These are phyloP conservation scores for Leptonema lineaticorne DNA, from an alignment of 1,140 invertebrate species.

Conservation along the genomic window DNA sequence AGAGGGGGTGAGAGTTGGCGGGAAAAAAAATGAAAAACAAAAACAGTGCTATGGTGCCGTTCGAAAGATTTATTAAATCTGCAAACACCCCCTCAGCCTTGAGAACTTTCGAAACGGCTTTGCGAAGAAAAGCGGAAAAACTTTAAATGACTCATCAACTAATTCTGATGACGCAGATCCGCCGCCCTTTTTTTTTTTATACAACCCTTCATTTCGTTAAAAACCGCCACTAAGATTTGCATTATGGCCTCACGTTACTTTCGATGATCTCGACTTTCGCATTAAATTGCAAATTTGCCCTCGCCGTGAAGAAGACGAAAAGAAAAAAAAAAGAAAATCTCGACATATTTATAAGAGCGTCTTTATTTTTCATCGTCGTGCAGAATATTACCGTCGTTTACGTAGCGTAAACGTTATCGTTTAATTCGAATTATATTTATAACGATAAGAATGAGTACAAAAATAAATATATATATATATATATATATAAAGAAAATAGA, in stretches of 20 bases:
- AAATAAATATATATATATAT: too few species aligned
- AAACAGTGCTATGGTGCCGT: not conserved
- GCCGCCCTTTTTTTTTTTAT: not conserved
- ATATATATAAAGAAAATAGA: too few species aligned
- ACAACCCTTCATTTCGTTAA: not conserved
- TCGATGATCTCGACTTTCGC: conserved; percentile 8
- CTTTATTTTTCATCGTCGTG: too few species aligned
- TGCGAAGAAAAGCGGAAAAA: conserved; percentile 15
- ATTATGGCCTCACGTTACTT: conserved; percentile 3
- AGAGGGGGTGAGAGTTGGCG: too few species aligned
- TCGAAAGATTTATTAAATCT: conserved; percentile 15
- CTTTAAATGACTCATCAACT: conserved; percentile 18
- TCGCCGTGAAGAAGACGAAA: not conserved
- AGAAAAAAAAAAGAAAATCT: too few species aligned
- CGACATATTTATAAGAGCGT: too few species aligned
- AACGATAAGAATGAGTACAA: too few species aligned
- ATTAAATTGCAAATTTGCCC: conserved; percentile 4
- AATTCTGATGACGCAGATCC: conserved; percentile 10
- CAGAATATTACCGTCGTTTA: too few species aligned
- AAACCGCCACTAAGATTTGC: conserved; percentile 10
- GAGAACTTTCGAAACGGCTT: conserved; percentile 1
- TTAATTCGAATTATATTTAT: too few species aligned
- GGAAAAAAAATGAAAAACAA: not conserved
- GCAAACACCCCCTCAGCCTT: not conserved
- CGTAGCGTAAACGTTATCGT: too few species aligned